These are phyloP conservation scores for Malurus cyaneus DNA, from an alignment of 2,113 vertebrate genomes.

Conservation along the genomic window DNA sequence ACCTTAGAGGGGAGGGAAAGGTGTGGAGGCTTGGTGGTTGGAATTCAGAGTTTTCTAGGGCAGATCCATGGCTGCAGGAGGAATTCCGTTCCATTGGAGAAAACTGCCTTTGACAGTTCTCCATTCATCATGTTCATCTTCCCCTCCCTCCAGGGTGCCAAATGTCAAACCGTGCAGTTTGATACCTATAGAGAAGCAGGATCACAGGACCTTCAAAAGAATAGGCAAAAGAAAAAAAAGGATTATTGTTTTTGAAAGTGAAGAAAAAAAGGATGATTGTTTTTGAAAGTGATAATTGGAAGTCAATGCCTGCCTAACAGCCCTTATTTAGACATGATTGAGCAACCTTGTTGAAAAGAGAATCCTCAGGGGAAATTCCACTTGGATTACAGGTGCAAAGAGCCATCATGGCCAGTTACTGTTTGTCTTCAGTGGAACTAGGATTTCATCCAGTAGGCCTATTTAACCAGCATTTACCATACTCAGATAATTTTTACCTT, in stretches of 20 bases:
- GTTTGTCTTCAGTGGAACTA: not conserved
- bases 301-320: not conserved
- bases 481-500: not conserved
- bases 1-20: not conserved
- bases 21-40: not conserved
- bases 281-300: not conserved
- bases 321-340: not conserved
- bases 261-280: not conserved
- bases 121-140: not conserved
- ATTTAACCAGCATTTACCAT: not conserved
- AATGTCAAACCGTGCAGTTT: not conserved
- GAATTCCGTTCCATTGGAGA: not conserved
- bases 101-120: not conserved
- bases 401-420: not conserved
- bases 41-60: not conserved
- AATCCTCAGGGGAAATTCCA: not conserved
- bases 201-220: not conserved
- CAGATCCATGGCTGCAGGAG: not conserved
- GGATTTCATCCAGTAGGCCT: not conserved
- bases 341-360: not conserved
- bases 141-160: not conserved
- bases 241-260: not conserved
- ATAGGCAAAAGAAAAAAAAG: not conserved
- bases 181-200: not conserved
- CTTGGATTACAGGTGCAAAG: not conserved